Evolutionary conservation across 2,797 vertebrate genomes (phyloP).

Genomic region (Carapus acus): DNA sequence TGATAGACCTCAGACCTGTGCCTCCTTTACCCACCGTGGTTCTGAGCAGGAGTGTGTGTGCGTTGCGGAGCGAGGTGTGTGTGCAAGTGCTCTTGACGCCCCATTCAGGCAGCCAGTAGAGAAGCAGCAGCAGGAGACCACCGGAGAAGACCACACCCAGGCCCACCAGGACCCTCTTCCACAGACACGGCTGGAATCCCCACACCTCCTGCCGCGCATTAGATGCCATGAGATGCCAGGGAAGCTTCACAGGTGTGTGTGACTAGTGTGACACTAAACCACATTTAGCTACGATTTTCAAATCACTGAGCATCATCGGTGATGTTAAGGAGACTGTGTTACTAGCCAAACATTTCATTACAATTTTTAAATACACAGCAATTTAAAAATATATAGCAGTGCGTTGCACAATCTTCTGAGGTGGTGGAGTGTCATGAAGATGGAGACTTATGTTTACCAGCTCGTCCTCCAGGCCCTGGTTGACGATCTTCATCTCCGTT

Average conservation of each 20-base stretch:
- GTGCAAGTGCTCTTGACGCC: slow-evolving; percentile 81
- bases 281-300: too few species aligned
- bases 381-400: too few species aligned
- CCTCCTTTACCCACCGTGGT: slow-evolving; percentile 73
- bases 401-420: not conserved
- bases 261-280: too few species aligned
- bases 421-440: not conserved
- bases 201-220: slow-evolving; percentile 76
- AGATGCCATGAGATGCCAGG: too few species aligned
- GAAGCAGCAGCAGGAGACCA: slow-evolving; percentile 87
- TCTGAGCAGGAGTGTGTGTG: slow-evolving; percentile 83
- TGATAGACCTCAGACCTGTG: not conserved
- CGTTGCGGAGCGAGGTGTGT: slow-evolving; percentile 72
- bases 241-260: too few species aligned
- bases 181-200: slow-evolving; percentile 81
- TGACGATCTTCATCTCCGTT: slow-evolving; percentile 78
- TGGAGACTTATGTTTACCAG: slow-evolving; percentile 73
- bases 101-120: slow-evolving; percentile 95
- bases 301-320: too few species aligned
- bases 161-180: slow-evolving; percentile 81
- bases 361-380: too few species aligned
- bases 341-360: too few species aligned
- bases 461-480: slow-evolving; percentile 85
- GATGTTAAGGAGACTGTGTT: too few species aligned
- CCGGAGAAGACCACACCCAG: slow-evolving; percentile 79